Conservation (phyloP, 1,140 invertebrate genomes). For the Scaptodrosophila lebanonensis region DNA sequence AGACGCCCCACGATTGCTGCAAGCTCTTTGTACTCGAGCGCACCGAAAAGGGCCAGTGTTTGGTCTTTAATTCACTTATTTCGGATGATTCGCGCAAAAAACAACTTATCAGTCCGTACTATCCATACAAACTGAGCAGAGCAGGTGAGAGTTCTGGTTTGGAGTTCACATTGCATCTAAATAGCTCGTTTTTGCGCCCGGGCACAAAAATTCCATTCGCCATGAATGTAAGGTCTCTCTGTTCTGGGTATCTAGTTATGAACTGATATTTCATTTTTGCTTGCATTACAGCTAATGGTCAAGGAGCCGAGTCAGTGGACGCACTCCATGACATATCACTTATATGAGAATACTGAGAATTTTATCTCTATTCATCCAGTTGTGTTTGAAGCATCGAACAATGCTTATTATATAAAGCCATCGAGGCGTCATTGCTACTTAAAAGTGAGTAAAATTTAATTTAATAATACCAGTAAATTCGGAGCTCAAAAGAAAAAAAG, state of each 20-base stretch:
- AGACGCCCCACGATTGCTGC: constrained; percentile 52
- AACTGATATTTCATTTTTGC: neutral
- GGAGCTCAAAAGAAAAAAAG: neutral
- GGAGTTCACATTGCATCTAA: constrained; percentile 36
- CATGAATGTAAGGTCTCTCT: constrained; percentile 31
- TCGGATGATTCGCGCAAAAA: constrained; percentile 57
- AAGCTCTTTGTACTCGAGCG: constrained; percentile 49
- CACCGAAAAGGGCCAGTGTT: constrained; percentile 52
- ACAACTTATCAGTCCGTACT: constrained; percentile 41
- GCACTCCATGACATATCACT: constrained; percentile 22
- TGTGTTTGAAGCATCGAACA: constrained; percentile 35
- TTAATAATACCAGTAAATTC: neutral
- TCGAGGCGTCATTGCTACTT: constrained; percentile 45
- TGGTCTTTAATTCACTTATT: constrained; percentile 64
- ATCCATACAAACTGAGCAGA: constrained; percentile 47
- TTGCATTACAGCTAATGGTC: constrained; percentile 43
- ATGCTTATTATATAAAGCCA: constrained; percentile 33
- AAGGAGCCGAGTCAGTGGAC: constrained; percentile 56
- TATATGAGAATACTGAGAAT: constrained; percentile 51
- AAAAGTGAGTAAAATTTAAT: constrained; percentile 24
- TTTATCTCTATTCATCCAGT: constrained; percentile 46
- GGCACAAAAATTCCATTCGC: constrained; percentile 22
- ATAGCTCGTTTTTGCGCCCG: constrained; percentile 13
- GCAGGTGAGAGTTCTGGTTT: constrained; percentile 56
- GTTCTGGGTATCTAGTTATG: neutral